phyloP scores from a whole-genome alignment of 1,140 invertebrate species.

The Drosophila paulistorum region DNA sequence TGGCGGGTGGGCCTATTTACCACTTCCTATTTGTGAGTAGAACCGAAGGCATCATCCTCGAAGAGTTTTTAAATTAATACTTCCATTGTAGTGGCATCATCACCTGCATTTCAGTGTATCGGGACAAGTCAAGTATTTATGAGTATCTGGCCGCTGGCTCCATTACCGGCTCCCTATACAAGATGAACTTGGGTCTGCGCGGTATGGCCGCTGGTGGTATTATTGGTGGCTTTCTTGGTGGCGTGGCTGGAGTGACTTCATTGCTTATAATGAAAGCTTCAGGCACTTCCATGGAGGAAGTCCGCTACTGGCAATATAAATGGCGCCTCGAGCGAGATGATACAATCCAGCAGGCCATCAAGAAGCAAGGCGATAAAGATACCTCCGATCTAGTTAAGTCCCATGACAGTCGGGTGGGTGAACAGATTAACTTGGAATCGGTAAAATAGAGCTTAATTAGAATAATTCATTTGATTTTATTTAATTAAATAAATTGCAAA shows the following conservation, averaged over 20 bases:
- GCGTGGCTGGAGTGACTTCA: conserved; percentile 83
- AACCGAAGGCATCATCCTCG: background rate
- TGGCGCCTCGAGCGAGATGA: conserved; percentile 79
- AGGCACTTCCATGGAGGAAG: conserved; percentile 84
- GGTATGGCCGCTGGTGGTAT: conserved; percentile 87
- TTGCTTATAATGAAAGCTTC: conserved; percentile 83
- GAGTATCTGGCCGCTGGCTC: conserved; percentile 87
- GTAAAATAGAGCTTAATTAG: conserved; percentile 50
- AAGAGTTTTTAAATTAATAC: background rate
- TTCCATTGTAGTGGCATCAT: conserved; percentile 84
- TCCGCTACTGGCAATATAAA: conserved; percentile 84
- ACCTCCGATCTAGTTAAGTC: conserved; percentile 59
- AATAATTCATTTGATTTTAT: conserved; percentile 45
- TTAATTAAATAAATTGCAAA: conserved; percentile 81
- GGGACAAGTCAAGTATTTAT: conserved; percentile 85
- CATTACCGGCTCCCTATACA: conserved; percentile 84
- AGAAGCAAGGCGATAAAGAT: conserved; percentile 51
- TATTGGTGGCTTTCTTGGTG: conserved; percentile 84
- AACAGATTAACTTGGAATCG: conserved; percentile 59
- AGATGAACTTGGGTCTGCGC: conserved; percentile 85
- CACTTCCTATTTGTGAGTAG: conserved; percentile 86
- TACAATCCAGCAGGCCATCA: conserved; percentile 68
- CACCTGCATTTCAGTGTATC: conserved; percentile 86
- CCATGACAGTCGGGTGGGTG: conserved; percentile 59
- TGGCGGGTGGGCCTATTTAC: conserved; percentile 87